phyloP scores from a whole-genome alignment of 2,888 invertebrate species.

The Cheilosia grossa region DNA sequence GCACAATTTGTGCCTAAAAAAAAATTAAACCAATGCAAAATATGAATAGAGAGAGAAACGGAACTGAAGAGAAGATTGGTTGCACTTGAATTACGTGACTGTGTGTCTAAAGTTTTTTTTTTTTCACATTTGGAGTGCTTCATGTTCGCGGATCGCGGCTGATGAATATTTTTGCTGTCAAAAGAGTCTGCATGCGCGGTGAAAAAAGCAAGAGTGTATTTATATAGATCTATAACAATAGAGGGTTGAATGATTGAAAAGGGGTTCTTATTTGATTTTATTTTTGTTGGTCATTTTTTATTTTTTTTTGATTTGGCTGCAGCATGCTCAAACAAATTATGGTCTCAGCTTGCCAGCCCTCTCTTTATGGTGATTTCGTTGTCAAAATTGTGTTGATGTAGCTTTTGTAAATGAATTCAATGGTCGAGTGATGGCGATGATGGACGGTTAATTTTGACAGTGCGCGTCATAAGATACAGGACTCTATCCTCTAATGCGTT shows the following conservation, averaged over 20 bases:
- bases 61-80: slow-evolving; percentile 50
- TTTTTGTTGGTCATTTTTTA: background rate
- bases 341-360: background rate
- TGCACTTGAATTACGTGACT: slow-evolving; percentile 61
- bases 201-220: slow-evolving; percentile 22
- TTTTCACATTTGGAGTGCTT: slow-evolving; percentile 16
- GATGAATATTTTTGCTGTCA: slow-evolving; percentile 37
- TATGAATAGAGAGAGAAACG: slow-evolving; percentile 9
- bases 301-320: background rate
- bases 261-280: slow-evolving; percentile 32
- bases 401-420: background rate
- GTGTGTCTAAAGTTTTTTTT: slow-evolving; percentile 15
- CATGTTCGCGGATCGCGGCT: slow-evolving; percentile 13
- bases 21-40: slow-evolving; percentile 3
- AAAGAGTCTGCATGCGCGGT: slow-evolving; percentile 33
- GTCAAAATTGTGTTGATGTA: slow-evolving; percentile 6
- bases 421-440: slow-evolving; percentile 1
- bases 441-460: background rate
- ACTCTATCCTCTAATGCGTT: too few species aligned
- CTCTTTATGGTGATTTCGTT: background rate
- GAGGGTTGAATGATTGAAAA: slow-evolving; percentile 19
- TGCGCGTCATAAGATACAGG: too few species aligned
- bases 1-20: slow-evolving; percentile 29
- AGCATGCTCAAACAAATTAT: slow-evolving; percentile 24
- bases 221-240: slow-evolving; percentile 23